Evolutionary conservation across 2,113 vertebrate genomes (phyloP), one percentile per base, ranked within the genome.

Genomic region (Neolamprologus devosi): DNA sequence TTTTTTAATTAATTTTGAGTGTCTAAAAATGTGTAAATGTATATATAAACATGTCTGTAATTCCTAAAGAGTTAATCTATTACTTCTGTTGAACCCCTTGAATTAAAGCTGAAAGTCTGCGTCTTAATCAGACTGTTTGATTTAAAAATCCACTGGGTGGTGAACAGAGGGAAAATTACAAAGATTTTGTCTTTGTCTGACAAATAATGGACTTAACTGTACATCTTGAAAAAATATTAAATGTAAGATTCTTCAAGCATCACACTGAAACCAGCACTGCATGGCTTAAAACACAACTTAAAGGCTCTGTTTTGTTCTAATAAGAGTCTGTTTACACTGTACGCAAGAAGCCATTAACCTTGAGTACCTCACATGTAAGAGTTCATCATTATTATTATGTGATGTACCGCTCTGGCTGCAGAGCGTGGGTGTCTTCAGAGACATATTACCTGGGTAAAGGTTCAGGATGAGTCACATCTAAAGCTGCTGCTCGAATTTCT

Each of bases 391-490:
- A 5, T 70, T 42, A 42, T 70, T 70, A 63, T 28, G 6, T 3
- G 40, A 47, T 75, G 40, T 47, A 47, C 40, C 1, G 23, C 40
- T 47, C 40, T 75, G 40, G 40, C 13, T 47, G 4, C 49, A 26
- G 33, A 40, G 33, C 49, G 30, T 28, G 33, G 21, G 7, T 58
- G 73, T 23, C 13, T 80, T 58, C 42, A 53, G 8, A 79, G 19
- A 35, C 33, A 33, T 60, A 6, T 79, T 80, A 97, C 96, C 96
- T 96, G 78, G 96, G 97, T 82, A 97, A 89, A 9, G 97, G 97
- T 70, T 97, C 96, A 1, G 95, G 96, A 40, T 92, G 10, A 5
- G 96, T 96, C 80, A 97, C 96, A 8, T 97, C 97, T 89, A 97
- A 83, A 0, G 88, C 97, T 0, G 96, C 95, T 0, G 93, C 95